Evolutionary conservation across 2,888 invertebrate species (phyloP).

Genomic region (Ichneumoninae sp.): DNA sequence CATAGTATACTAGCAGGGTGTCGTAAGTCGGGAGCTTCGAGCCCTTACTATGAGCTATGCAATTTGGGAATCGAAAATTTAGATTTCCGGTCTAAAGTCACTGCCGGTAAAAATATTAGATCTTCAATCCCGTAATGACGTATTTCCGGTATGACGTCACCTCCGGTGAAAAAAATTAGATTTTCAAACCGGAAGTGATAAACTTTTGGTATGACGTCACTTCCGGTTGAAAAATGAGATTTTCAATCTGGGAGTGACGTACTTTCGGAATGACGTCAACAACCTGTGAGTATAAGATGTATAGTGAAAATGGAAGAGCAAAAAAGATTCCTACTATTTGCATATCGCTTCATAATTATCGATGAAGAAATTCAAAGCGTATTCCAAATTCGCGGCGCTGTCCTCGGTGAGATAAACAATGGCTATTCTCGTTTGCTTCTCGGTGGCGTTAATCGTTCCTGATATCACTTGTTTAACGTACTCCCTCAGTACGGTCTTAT

Average conservation of each 20-base stretch:
- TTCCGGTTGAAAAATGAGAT: too few species aligned
- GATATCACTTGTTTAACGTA: constrained; percentile 61
- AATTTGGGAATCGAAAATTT: too few species aligned
- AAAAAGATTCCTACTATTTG: constrained; percentile 59
- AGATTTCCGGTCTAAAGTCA: too few species aligned
- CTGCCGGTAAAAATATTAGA: too few species aligned
- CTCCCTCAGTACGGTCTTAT: constrained; percentile 81
- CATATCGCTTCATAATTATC: constrained; percentile 64
- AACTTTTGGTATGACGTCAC: too few species aligned
- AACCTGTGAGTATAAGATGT: background rate
- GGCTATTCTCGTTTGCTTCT: constrained; percentile 53
- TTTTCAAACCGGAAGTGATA: too few species aligned
- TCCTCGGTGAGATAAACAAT: constrained; percentile 56
- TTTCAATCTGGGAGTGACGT: too few species aligned
- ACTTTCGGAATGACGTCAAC: too few species aligned
- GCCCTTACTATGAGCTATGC: background rate
- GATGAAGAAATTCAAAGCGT: constrained; percentile 66
- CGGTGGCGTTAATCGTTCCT: constrained; percentile 42
- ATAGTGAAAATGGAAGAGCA: background rate
- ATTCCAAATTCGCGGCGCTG: constrained; percentile 62
- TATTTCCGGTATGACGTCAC: too few species aligned
- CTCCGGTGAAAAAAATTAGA: too few species aligned
- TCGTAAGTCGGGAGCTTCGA: background rate
- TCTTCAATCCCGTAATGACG: too few species aligned
- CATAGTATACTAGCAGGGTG: background rate